Evolutionary conservation across 1,140 invertebrate species (phyloP).

Genomic region (Gerris buenoi): DNA sequence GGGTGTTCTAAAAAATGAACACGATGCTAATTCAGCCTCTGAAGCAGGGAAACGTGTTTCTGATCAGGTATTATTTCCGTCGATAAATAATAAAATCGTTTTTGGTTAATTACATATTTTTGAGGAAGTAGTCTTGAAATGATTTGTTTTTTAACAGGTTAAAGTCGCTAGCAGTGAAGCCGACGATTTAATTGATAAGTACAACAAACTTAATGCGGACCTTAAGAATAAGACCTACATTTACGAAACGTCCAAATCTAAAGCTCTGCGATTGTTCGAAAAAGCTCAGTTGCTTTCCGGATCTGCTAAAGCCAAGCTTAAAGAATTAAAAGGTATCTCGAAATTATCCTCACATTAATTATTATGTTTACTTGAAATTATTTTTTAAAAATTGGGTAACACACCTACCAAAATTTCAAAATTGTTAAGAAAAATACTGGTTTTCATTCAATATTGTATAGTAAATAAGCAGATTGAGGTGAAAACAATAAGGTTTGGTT

Average conservation of each 20-base stretch:
- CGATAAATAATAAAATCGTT: too few relatives aligned
- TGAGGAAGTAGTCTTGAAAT: neutral
- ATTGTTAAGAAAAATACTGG: neutral
- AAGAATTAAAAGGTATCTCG: constrained; percentile 44
- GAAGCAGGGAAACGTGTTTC: constrained; percentile 37
- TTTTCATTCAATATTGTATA: neutral
- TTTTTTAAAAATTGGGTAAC: neutral
- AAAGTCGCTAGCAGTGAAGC: constrained; percentile 37
- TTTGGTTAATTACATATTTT: too few relatives aligned
- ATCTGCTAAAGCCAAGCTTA: constrained; percentile 55
- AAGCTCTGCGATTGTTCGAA: constrained; percentile 54
- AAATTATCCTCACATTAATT: neutral
- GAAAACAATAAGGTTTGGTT: too few relatives aligned
- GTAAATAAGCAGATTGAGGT: too few relatives aligned
- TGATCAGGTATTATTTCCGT: constrained; percentile 26
- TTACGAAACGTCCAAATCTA: constrained; percentile 48
- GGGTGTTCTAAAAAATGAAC: constrained; percentile 58
- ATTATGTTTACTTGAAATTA: neutral
- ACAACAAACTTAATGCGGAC: constrained; percentile 39
- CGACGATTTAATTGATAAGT: constrained; percentile 37
- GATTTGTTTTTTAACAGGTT: constrained; percentile 26
- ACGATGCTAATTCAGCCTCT: constrained; percentile 40
- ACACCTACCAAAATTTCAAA: neutral
- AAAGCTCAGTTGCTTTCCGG: constrained; percentile 58
- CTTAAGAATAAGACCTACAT: constrained; percentile 42